A percentile compares a stretch with the other conserved stretches of the same genome.
Evolutionary conservation across 2,888 invertebrate species (phyloP).

Genomic region (Brachylomia viminalis): DNA sequence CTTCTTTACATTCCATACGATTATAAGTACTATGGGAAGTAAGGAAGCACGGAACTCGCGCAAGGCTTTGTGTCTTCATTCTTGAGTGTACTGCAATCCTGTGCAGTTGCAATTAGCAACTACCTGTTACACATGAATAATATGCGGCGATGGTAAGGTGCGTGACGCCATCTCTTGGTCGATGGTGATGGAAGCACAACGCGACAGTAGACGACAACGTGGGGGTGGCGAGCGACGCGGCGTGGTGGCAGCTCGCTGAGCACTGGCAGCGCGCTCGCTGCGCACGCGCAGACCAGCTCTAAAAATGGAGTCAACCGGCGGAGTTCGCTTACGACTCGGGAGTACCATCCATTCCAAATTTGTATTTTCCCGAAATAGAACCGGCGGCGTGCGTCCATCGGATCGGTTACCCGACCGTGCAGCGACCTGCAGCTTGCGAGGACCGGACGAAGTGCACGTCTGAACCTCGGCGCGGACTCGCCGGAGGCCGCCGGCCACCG

Average conservation of each 20-base stretch:
- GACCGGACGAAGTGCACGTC: slow-evolving; percentile 78
- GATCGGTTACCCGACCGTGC: slow-evolving; percentile 90
- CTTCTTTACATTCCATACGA: slow-evolving; percentile 99
- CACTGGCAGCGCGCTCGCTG: slow-evolving; percentile 87
- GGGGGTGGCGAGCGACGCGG: slow-evolving; percentile 87
- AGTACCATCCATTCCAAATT: slow-evolving; percentile 93
- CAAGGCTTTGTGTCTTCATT: slow-evolving; percentile 87
- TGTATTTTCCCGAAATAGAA: slow-evolving; percentile 95
- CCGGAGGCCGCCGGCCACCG: slow-evolving; percentile 67
- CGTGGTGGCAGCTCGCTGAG: slow-evolving; percentile 86
- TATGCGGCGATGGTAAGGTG: slow-evolving; percentile 54
- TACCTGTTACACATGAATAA: slow-evolving; percentile 63
- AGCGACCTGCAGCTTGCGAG: slow-evolving; percentile 86
- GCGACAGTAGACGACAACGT: slow-evolving; percentile 70
- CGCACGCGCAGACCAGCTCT: slow-evolving; percentile 90
- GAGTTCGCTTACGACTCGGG: slow-evolving; percentile 89
- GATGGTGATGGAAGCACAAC: slow-evolving; percentile 71
- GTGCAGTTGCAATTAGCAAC: slow-evolving; percentile 64
- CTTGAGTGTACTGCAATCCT: slow-evolving; percentile 72
- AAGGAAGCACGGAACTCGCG: slow-evolving; percentile 98
- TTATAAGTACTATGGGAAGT: slow-evolving; percentile 97
- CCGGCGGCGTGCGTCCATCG: slow-evolving; percentile 89
- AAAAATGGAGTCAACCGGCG: slow-evolving; percentile 90
- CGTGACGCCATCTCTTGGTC: slow-evolving; percentile 78
- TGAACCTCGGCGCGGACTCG: slow-evolving; percentile 72